These are phyloP conservation scores for Gobius niger DNA, from an alignment of 2,113 vertebrate genomes.

Conservation along the genomic window DNA sequence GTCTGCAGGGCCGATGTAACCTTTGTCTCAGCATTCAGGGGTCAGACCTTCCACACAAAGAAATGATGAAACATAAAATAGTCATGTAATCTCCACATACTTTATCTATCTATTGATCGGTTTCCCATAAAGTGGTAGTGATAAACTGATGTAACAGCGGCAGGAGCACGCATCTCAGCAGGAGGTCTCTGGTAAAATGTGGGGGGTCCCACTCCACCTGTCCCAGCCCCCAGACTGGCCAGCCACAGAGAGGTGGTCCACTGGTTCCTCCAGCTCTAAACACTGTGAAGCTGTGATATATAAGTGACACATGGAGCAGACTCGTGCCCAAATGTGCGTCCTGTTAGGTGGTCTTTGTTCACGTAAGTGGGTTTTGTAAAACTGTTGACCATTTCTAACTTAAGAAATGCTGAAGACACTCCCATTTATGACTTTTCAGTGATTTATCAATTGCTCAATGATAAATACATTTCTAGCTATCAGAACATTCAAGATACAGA, in stretches of 20 bases:
- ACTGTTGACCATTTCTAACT: not conserved
- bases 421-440: not conserved
- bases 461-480: no score
- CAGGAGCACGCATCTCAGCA: slow-evolving; percentile 26
- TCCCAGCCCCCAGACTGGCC: slow-evolving; percentile 61
- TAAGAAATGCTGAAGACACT: not conserved
- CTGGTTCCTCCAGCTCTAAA: slow-evolving; percentile 64
- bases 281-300: slow-evolving; percentile 76
- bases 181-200: slow-evolving; percentile 56
- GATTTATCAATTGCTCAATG: no score
- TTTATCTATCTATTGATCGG: no score
- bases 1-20: slow-evolving; percentile 42
- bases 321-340: slow-evolving; percentile 68
- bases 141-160: not conserved
- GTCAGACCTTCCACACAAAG: slow-evolving; percentile 38
- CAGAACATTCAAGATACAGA: no score
- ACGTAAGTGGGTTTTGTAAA: not conserved
- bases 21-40: slow-evolving; percentile 31
- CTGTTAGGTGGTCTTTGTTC: slow-evolving; percentile 63
- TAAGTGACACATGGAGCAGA: slow-evolving; percentile 42
- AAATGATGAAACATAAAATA: slow-evolving; percentile 24
- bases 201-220: slow-evolving; percentile 71
- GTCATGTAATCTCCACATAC: not conserved
- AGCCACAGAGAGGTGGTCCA: slow-evolving; percentile 64
- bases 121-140: no score